Evolutionary conservation across 2,113 vertebrate species (phyloP).

Genomic region (Anas platyrhynchos): DNA sequence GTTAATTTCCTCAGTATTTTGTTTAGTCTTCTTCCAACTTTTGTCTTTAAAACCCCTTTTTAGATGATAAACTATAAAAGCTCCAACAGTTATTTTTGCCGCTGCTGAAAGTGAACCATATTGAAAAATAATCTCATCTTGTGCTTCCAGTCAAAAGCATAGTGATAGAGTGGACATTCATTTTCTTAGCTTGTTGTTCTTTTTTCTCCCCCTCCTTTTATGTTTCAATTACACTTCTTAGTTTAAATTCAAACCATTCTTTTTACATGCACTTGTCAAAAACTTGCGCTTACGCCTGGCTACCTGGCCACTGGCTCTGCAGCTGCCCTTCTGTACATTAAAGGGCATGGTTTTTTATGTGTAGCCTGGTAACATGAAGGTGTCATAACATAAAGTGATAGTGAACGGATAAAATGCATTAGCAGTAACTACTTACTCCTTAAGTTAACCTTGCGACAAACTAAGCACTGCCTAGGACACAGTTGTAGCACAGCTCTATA

Average conservation of each 20-base stretch:
- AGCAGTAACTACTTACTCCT: not conserved
- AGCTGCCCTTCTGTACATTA: not conserved
- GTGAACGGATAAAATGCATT: not conserved
- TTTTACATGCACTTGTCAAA: not conserved
- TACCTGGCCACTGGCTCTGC: not conserved
- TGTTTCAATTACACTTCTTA: not conserved
- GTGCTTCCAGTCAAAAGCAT: not conserved
- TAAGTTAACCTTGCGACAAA: not conserved
- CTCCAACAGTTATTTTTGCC: not conserved
- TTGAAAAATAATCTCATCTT: not conserved
- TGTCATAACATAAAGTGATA: not conserved
- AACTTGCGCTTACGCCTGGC: not conserved
- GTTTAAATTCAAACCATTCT: not conserved
- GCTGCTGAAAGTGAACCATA: not conserved
- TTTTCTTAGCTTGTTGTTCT: not conserved
- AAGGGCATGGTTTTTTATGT: not conserved
- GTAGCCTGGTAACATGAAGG: not conserved
- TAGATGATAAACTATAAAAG: not conserved
- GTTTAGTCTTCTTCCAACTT: not conserved
- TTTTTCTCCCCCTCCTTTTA: not conserved
- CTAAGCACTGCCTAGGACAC: not conserved
- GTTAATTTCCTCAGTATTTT: not conserved
- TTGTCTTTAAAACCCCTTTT: not conserved
- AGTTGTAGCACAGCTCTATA: not conserved
- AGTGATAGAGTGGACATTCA: not conserved